Evolutionary conservation across 64 coral and sea anemone genomes (phyloP).

Genomic region (Porites lutea): DNA sequence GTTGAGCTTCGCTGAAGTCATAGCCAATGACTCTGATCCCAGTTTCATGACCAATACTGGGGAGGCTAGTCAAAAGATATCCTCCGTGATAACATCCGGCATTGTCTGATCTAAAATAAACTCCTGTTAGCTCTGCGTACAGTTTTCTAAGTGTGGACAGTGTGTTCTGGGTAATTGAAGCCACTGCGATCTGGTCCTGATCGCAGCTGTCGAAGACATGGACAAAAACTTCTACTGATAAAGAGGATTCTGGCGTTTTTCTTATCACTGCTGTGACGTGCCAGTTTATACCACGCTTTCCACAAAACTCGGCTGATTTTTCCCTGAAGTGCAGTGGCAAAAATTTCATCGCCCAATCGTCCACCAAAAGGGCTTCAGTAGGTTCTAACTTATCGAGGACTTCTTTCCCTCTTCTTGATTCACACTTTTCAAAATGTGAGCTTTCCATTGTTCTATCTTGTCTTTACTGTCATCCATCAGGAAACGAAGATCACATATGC

Average conservation of each 20-base stretch:
- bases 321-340: too few relatives aligned
- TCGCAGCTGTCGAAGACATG: background rate
- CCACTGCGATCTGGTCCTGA: background rate
- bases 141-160: background rate
- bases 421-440: too few relatives aligned
- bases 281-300: slow-evolving; percentile 38
- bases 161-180: slow-evolving; percentile 5
- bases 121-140: background rate
- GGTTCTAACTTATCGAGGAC: too few relatives aligned
- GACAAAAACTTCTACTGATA: background rate
- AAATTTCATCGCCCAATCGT: too few relatives aligned
- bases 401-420: too few relatives aligned
- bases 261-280: slow-evolving; percentile 33
- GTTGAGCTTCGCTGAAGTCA: slow-evolving; percentile 37
- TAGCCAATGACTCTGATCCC: slow-evolving; percentile 40
- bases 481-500: too few relatives aligned
- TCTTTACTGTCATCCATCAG: too few relatives aligned
- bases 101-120: slow-evolving; percentile 14
- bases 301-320: slow-evolving; percentile 19
- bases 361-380: too few relatives aligned
- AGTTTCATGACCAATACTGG: slow-evolving; percentile 20
- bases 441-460: too few relatives aligned
- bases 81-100: slow-evolving; percentile 30
- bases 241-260: background rate
- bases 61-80: slow-evolving; percentile 42